Conservation (phyloP, 1,140 invertebrate genomes). For the Caenorhabditis tropicalis region DNA sequence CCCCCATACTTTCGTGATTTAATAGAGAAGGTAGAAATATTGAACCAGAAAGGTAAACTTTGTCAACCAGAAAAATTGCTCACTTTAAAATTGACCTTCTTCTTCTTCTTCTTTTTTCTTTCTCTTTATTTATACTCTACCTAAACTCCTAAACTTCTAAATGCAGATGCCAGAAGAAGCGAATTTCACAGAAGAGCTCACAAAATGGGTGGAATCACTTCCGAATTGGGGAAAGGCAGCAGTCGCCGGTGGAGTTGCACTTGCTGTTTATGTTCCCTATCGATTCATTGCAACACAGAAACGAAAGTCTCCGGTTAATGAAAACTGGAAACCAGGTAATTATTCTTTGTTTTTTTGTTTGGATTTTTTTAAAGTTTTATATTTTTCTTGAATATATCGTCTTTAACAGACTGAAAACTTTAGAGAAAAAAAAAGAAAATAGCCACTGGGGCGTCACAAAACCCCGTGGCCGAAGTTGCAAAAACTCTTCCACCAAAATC, state of each 20-base stretch:
- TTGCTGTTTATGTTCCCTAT: slow-evolving; percentile 54
- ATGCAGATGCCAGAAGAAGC: neutral
- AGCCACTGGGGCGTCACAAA: too few relatives aligned
- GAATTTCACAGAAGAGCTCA: slow-evolving; percentile 44
- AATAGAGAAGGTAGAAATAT: too few relatives aligned
- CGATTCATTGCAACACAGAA: slow-evolving; percentile 16
- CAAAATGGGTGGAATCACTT: slow-evolving; percentile 47
- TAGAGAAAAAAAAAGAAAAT: too few relatives aligned
- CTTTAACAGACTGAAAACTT: too few relatives aligned
- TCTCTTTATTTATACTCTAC: neutral
- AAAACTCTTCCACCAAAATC: too few relatives aligned
- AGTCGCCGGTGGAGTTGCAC: slow-evolving; percentile 47
- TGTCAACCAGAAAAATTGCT: too few relatives aligned
- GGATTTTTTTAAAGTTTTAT: neutral
- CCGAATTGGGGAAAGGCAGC: slow-evolving; percentile 56
- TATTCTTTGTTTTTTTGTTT: neutral
- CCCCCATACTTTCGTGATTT: too few relatives aligned
- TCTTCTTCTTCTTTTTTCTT: too few relatives aligned
- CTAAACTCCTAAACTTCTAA: neutral
- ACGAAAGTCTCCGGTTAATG: slow-evolving; percentile 49
- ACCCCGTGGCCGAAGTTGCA: too few relatives aligned
- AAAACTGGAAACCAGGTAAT: slow-evolving; percentile 54
- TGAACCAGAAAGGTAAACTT: too few relatives aligned
- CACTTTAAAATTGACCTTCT: too few relatives aligned
- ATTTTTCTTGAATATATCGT: too few relatives aligned